These are phyloP conservation scores for Geotrypetes seraphini DNA, from an alignment of 2,797 vertebrate genomes.

Conservation along the genomic window DNA sequence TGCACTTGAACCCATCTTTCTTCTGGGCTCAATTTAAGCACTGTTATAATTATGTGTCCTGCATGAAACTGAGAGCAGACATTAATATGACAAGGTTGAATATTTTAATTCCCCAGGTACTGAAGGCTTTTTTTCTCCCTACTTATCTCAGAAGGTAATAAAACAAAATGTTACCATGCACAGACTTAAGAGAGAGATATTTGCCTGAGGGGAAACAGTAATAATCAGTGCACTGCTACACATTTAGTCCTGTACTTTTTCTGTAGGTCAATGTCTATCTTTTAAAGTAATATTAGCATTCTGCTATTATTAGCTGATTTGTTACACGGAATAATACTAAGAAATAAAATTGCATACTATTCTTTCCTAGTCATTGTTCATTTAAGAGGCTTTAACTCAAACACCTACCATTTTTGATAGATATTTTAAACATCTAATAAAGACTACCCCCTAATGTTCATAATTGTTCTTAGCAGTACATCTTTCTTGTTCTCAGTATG, in stretches of 20 bases:
- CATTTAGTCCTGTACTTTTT: slow-evolving; percentile 76
- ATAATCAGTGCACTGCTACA: slow-evolving; percentile 79
- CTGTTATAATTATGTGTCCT: slow-evolving; percentile 83
- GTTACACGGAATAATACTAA: slow-evolving; percentile 30
- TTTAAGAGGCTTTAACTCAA: slow-evolving; percentile 55
- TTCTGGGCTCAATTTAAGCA: slow-evolving; percentile 94
- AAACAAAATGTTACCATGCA: slow-evolving; percentile 86
- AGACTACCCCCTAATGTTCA: slow-evolving; percentile 65
- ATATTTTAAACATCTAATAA: slow-evolving; percentile 52
- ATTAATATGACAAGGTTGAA: slow-evolving; percentile 77
- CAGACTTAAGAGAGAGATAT: slow-evolving; percentile 83
- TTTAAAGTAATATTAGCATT: slow-evolving; percentile 80
- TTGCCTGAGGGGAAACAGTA: slow-evolving; percentile 93
- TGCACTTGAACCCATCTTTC: slow-evolving; percentile 98
- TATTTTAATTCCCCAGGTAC: slow-evolving; percentile 91
- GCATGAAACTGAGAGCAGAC: slow-evolving; percentile 85
- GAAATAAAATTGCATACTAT: slow-evolving; percentile 32
- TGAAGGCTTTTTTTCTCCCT: slow-evolving; percentile 62
- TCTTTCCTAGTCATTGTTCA: slow-evolving; percentile 16
- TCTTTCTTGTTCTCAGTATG: slow-evolving; percentile 61
- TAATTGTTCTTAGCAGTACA: slow-evolving; percentile 62
- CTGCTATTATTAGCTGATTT: slow-evolving; percentile 68
- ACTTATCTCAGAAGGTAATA: slow-evolving; percentile 92
- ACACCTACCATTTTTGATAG: slow-evolving; percentile 49
- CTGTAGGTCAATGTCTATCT: slow-evolving; percentile 76